Base-by-base conservation (phyloP, 1,140 invertebrate genomes). In the Pissodes strobi region DNA sequence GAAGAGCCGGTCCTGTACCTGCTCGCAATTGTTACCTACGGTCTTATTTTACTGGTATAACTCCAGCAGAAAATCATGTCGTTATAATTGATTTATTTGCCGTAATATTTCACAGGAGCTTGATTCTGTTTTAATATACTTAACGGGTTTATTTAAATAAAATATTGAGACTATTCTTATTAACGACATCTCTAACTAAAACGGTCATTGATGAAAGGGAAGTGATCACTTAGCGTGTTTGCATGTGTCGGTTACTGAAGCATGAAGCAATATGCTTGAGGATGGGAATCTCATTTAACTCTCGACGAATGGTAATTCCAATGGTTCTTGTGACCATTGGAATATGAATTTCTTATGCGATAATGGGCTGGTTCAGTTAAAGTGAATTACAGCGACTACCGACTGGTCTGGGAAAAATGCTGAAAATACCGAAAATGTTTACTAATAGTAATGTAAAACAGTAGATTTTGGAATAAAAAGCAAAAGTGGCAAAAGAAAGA, bases 1-100 rank as follows among this genome's bases (percentile, higher is more conserved):
- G n/a, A n/a, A n/a, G n/a, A n/a, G n/a, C n/a, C n/a, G n/a, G n/a
- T n/a, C n/a, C n/a, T n/a, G n/a, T n/a, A n/a, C n/a, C n/a, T n/a
- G n/a, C n/a, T n/a, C n/a, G n/a, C n/a, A n/a, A n/a, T n/a, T n/a
- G n/a, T n/a, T n/a, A n/a, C n/a, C n/a, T n/a, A 51, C 51, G 64
- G 45, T 60, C 69, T 59, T 67, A 67, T 64, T 69, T 71, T 55
- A 69, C 67, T 66, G 67, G 64, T 64, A 13, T n/a, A 38, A 4
- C 15, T 41, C 18, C 5, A 19, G 12, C 6, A 37, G 4, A 5
- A 27, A 46, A 34, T 22, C 8, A 43, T 25, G 2, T 8, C 56
- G 19, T 15, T 19, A 30, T 56, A 58, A 58, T 46, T 58, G 56
- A 58, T 58, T 34, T 43, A 53, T 62, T 62, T 53, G 38, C 59